A percentile compares a stretch with the other conserved stretches of the same genome.
Evolutionary conservation across 2,888 invertebrate genomes (phyloP).

Genomic region (Leistus spinibarbis): DNA sequence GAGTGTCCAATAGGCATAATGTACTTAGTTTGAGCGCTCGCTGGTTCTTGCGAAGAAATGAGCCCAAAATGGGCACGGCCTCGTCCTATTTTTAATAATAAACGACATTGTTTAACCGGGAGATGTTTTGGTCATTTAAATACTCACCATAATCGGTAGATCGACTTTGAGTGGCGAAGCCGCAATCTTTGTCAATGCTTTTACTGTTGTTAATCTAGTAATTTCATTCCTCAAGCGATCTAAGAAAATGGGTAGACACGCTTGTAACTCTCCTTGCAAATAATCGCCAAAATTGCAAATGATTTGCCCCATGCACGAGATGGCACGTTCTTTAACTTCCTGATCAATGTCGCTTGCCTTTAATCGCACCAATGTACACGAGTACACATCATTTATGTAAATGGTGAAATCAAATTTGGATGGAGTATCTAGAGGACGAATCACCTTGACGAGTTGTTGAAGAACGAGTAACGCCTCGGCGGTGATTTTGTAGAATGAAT

Average conservation of each 20-base stretch:
- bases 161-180: conserved; percentile 87
- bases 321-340: conserved; percentile 98
- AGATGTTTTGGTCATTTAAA: not conserved
- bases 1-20: conserved; percentile 84
- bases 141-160: conserved; percentile 76
- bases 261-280: conserved; percentile 76
- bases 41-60: conserved; percentile 96
- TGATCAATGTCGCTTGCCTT: conserved; percentile 98
- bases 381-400: conserved; percentile 78
- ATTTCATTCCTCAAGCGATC: conserved; percentile 97
- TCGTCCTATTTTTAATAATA: conserved; percentile 67
- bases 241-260: conserved; percentile 92
- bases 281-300: conserved; percentile 91
- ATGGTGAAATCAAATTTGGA: conserved; percentile 48
- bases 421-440: conserved; percentile 75
- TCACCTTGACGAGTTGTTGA: conserved; percentile 92
- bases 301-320: conserved; percentile 95
- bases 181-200: conserved; percentile 93
- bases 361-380: conserved; percentile 82
- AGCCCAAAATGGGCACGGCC: conserved; percentile 88
- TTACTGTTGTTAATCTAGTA: conserved; percentile 94
- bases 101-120: conserved; percentile 37
- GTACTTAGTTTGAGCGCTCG: conserved; percentile 92
- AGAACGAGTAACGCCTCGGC: conserved; percentile 93
- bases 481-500: conserved; percentile 98